Base-by-base conservation (phyloP, 2,113 vertebrate genomes). In the Aythya baeri region DNA sequence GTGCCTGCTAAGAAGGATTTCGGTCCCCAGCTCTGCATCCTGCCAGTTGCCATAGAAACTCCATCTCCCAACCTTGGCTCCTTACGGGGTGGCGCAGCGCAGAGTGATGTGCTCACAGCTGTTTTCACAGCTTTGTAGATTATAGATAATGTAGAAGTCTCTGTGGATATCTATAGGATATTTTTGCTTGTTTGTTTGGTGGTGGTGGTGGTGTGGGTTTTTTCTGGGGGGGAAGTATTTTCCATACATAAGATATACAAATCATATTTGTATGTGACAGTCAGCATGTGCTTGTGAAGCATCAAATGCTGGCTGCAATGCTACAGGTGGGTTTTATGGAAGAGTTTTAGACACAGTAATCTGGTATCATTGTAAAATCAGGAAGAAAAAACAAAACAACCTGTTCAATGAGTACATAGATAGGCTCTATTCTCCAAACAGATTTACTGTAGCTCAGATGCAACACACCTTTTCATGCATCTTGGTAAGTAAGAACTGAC, bases 1-100 rank as follows among this genome's bases (percentile, higher is more conserved):
- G 13, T 49, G 72, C 22, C 76, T 81, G 76, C 89, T 81, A 57
- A 78, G 66, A 61, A 75, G 68, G 82, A 77, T 89, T 93, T 91
- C 25, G 67, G 68, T 31, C 88, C 57, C 76, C 74, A 75, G 70
- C 58, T 34, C 58, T 82, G 66, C 2, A 16, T 14, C 49, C 63
- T 50, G 68, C 88, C 68, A 85, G 94, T 94, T 93, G 50, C 95
- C 83, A 96, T 96, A 79, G 95, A 80, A 95, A 97, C 88, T 72
- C 44, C 61, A 88, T 81, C 86, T 83, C 79, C 90, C 55, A 29
- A 36, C 29, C 29, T 50, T 54, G 16, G 7, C 59, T 87, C 62
- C 84, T 66, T 61, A n/a, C 34, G 18, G 20, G 13, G 38, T n/a
- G 12, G 17, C 18, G 13, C 22, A 46, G 7, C 1, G 25, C 18